Base-by-base conservation (phyloP, 2,797 vertebrate genomes). In the Phrynocephalus vlangalii region DNA sequence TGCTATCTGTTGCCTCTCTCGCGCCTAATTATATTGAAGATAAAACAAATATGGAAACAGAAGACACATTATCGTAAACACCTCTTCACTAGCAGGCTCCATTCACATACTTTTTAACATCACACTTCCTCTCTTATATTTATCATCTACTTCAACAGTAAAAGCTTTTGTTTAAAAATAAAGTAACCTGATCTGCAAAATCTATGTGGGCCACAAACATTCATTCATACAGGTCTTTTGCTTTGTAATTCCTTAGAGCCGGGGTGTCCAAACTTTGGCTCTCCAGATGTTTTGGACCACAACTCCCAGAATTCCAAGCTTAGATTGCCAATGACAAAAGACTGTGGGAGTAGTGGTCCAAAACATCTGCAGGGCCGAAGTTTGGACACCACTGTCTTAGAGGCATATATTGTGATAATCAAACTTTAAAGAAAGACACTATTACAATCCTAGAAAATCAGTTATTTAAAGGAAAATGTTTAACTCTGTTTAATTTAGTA, bases 11-110 rank as follows among this genome's bases (percentile, higher is more conserved):
- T 94, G 95, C 94, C 95, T 95, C 94, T 95, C 94, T 89, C 95
- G 92, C 93, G 94, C 95, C 95, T 96, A 78, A 96, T 95, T 94
- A 93, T 91, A 94, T 94, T 2, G 70, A 95, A 94, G 95, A 95
- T 95, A 96, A 96, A 95, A 96, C 94, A 94, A 94, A 96, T 88
- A 96, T 92, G 94, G 95, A 95, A 95, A 93, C 94, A 93, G 93
- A 94, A 94, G 90, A 91, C 93, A 95, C 92, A 93, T 95, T 94
- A 95, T 96, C 94, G 67, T 1, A 94, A 26, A 91, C 88, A 88
- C 90, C 92, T 91, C 91, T 86, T 90, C 30, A 93, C 93, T 91
- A 93, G 94, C 80, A 92, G 85, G 93, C 89, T 89, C 81, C 93
- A 89, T 63, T 91, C 5, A 70, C 79, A 80, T 88, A 84, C 9